Conservation (phyloP, 1,140 invertebrate species). For the Cotesia chilonis region DNA sequence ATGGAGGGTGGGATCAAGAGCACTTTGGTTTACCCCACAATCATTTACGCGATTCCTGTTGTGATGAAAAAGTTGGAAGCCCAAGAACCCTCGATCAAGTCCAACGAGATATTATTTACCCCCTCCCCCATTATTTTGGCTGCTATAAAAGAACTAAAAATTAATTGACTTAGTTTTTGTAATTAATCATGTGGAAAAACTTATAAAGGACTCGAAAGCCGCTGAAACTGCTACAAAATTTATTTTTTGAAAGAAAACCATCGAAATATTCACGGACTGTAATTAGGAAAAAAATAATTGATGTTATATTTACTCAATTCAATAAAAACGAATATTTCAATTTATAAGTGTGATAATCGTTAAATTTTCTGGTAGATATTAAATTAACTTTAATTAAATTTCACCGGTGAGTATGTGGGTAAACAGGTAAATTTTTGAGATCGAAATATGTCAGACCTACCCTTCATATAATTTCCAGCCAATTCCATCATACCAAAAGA, state of each 20-base stretch:
- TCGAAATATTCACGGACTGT: no score
- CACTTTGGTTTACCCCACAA: conserved; percentile 28
- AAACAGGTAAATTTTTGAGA: neutral
- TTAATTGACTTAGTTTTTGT: no score
- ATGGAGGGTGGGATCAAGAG: conserved; percentile 9
- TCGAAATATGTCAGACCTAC: neutral
- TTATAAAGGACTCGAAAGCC: no score
- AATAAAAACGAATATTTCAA: no score
- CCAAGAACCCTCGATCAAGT: neutral
- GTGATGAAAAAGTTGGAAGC: conserved; percentile 11
- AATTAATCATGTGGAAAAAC: no score
- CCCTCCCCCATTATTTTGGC: neutral
- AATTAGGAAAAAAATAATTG: no score
- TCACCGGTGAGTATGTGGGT: neutral
- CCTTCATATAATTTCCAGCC: conserved; percentile 1
- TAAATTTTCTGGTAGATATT: no score
- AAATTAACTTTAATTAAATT: neutral
- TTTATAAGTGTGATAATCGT: no score
- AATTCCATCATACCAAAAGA: conserved; percentile 14
- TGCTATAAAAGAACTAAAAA: neutral
- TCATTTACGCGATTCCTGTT: conserved; percentile 21
- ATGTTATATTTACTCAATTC: no score
- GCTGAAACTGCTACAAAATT: no score
- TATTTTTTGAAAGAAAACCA: no score
- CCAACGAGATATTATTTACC: conserved; percentile 5